These are phyloP conservation scores for Bemisia tabaci DNA, from an alignment of 1,140 invertebrate species.

Conservation along the genomic window DNA sequence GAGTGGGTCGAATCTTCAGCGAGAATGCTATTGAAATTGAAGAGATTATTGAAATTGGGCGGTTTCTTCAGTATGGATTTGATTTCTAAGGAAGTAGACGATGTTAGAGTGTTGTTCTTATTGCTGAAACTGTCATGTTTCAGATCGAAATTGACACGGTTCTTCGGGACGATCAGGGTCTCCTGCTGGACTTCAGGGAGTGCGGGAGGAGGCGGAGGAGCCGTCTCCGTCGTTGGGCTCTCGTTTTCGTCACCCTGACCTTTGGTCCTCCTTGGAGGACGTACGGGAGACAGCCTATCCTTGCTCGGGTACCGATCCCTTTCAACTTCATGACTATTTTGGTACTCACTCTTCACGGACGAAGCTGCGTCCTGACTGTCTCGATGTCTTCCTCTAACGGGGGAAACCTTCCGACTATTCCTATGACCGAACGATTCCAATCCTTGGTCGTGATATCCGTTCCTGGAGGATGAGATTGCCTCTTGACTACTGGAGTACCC, in stretches of 20 bases:
- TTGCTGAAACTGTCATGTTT: not conserved
- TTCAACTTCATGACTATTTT: not conserved
- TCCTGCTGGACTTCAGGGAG: too few species aligned
- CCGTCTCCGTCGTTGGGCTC: not conserved
- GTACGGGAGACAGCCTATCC: too few species aligned
- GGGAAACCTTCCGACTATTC: too few species aligned
- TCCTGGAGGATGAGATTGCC: too few species aligned
- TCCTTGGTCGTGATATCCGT: too few species aligned
- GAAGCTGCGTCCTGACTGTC: too few species aligned
- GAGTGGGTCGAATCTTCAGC: too few species aligned
- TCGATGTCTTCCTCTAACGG: too few species aligned
- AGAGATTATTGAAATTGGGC: not conserved
- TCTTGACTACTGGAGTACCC: too few species aligned
- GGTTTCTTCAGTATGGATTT: not conserved
- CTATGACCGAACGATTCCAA: too few species aligned
- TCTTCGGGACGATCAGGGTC: not conserved
- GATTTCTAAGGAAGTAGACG: not conserved
- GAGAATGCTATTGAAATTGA: not conserved
- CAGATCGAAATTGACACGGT: not conserved
- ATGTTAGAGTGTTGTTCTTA: not conserved
- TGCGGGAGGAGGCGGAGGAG: not conserved
- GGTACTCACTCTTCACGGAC: too few species aligned
- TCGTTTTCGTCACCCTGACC: not conserved
- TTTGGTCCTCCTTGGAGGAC: not conserved
- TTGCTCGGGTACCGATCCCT: not conserved